A percentile compares a stretch with the other conserved stretches of the same genome.
These are phyloP conservation scores for Tychaedon coryphoeus DNA, from an alignment of 2,113 vertebrate genomes.

Conservation along the genomic window DNA sequence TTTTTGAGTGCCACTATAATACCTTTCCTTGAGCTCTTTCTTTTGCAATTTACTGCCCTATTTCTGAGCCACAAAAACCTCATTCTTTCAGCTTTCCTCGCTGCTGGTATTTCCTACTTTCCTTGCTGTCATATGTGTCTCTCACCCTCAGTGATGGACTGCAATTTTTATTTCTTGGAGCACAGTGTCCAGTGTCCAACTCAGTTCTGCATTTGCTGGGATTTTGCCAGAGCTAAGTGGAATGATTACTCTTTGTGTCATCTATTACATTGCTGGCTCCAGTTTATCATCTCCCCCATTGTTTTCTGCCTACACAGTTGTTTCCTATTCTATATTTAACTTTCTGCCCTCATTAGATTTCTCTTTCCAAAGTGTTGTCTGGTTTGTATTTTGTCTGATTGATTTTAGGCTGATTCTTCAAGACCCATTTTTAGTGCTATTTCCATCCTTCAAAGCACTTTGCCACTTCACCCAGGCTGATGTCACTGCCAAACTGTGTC, in stretches of 20 bases:
- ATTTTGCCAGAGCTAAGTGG: not conserved
- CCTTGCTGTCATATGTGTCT: not conserved
- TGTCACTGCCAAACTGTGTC: not conserved
- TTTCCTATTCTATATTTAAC: constrained; percentile 18
- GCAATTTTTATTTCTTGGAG: not conserved
- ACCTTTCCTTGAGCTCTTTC: not conserved
- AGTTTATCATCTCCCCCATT: not conserved
- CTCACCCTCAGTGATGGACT: rapidly evolving
- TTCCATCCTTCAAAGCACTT: not conserved
- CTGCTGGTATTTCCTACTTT: not conserved
- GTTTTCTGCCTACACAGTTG: not conserved
- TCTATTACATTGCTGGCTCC: not conserved
- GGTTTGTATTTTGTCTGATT: not conserved
- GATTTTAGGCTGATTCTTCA: not conserved
- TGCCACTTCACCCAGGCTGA: not conserved
- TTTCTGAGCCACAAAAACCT: not conserved
- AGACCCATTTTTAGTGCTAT: not conserved
- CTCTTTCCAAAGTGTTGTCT: not conserved
- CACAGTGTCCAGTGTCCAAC: not conserved
- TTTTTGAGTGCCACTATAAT: not conserved
- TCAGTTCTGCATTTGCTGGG: not conserved
- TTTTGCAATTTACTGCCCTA: not conserved
- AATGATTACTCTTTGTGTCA: not conserved
- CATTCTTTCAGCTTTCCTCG: not conserved
- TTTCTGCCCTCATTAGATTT: not conserved